Evolutionary conservation across 2,888 invertebrate genomes (phyloP).

Genomic region (Cinara cedri): DNA sequence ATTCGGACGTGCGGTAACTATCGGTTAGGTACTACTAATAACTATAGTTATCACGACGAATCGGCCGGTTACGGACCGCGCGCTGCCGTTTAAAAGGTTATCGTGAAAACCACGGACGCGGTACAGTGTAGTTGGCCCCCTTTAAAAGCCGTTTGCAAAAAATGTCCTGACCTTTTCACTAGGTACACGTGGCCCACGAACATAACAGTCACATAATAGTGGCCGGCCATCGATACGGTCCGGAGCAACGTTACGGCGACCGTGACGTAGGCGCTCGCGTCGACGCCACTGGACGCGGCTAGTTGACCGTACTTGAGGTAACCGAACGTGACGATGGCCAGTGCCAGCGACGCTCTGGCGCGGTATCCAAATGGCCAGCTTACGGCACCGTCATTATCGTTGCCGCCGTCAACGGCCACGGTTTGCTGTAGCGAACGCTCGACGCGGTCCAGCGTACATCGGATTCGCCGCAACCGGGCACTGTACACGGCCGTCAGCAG

Average conservation of each 20-base stretch:
- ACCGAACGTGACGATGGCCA: neutral
- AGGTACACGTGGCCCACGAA: slow-evolving; percentile 23
- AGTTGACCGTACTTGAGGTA: slow-evolving; percentile 30
- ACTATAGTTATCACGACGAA: no score
- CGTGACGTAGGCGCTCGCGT: neutral
- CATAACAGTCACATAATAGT: slow-evolving; percentile 36
- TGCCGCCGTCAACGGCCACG: neutral
- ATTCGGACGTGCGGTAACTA: no score
- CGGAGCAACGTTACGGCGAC: neutral
- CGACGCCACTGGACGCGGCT: neutral
- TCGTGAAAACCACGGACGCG: no score
- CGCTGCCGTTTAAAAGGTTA: no score
- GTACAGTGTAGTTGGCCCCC: no score
- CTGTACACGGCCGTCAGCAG: neutral
- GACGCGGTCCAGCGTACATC: neutral
- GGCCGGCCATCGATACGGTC: slow-evolving; percentile 20
- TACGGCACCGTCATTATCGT: no score
- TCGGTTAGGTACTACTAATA: no score
- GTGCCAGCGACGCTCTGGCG: neutral
- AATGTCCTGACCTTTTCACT: slow-evolving; percentile 20
- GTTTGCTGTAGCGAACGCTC: neutral
- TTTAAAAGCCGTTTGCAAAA: no score
- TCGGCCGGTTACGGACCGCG: no score
- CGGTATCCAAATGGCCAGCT: neutral
- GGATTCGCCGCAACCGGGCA: neutral